Conservation (phyloP, 1,140 invertebrate species). For the Hormaphis cornu region DNA sequence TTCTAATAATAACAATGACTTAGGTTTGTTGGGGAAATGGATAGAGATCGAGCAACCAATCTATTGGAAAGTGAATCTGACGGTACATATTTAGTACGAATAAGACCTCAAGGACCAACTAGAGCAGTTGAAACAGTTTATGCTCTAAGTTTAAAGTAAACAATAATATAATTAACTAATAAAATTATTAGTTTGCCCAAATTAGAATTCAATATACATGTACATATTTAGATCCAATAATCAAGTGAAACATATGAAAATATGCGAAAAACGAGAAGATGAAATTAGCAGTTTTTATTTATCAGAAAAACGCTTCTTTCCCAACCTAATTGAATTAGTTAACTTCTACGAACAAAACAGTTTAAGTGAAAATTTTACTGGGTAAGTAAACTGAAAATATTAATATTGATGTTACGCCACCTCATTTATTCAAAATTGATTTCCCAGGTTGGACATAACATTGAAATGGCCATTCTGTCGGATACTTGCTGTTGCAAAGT, state of each 20-base stretch:
- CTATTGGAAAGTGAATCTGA: conserved; percentile 67
- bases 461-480: conserved; percentile 66
- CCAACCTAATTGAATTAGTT: conserved; percentile 76
- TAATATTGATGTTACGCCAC: neutral
- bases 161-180: conserved; percentile 35
- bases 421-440: neutral
- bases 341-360: conserved; percentile 81
- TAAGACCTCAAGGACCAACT: conserved; percentile 54
- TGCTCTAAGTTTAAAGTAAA: conserved; percentile 83
- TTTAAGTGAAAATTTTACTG: conserved; percentile 82
- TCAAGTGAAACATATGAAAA: conserved; percentile 85
- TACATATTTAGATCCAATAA: conserved; percentile 58
- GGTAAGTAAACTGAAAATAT: conserved; percentile 44
- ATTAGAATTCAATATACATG: neutral
- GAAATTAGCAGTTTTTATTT: conserved; percentile 61
- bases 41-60: conserved; percentile 66
- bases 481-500: conserved; percentile 62
- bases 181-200: neutral
- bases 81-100: conserved; percentile 80
- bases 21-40: conserved; percentile 76
- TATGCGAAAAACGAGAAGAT: conserved; percentile 56
- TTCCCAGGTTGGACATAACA: conserved; percentile 56
- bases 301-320: conserved; percentile 82
- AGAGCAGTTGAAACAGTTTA: conserved; percentile 58
- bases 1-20: neutral